A percentile compares a stretch with the other conserved stretches of the same genome.
These are phyloP conservation scores for Perodicticus potto DNA, from an alignment of 2,797 vertebrate species.

Conservation along the genomic window DNA sequence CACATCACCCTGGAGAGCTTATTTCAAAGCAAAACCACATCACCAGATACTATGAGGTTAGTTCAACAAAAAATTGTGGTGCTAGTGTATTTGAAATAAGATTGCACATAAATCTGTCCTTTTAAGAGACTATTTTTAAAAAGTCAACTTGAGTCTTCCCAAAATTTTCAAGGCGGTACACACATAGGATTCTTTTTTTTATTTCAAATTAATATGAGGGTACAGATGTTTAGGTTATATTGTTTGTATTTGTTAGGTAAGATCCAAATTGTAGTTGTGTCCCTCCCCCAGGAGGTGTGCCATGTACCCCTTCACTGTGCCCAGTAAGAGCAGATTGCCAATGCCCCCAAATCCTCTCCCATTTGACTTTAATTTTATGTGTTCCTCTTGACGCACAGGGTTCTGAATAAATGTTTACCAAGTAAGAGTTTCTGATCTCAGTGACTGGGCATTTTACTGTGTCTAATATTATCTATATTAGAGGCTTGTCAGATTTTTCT, in stretches of 20 bases:
- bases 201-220: no score
- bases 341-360: no score
- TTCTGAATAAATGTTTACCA: background rate
- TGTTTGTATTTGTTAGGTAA: no score
- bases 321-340: no score
- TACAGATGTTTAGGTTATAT: no score
- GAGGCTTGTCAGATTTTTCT: slow-evolving; percentile 24
- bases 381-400: background rate
- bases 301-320: no score
- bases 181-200: background rate
- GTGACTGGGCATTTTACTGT: background rate
- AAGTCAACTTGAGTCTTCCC: background rate
- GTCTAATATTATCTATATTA: background rate
- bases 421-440: background rate
- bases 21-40: slow-evolving; percentile 58
- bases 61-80: background rate
- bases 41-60: background rate
- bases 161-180: background rate
- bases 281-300: no score
- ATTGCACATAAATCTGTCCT: background rate
- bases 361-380: no score
- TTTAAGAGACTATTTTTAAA: slow-evolving; percentile 25
- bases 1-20: slow-evolving; percentile 31
- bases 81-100: slow-evolving; percentile 23
- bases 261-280: no score